Evolutionary conservation across 2,113 vertebrate genomes (phyloP).

Genomic region (Todiramphus saurophagus): DNA sequence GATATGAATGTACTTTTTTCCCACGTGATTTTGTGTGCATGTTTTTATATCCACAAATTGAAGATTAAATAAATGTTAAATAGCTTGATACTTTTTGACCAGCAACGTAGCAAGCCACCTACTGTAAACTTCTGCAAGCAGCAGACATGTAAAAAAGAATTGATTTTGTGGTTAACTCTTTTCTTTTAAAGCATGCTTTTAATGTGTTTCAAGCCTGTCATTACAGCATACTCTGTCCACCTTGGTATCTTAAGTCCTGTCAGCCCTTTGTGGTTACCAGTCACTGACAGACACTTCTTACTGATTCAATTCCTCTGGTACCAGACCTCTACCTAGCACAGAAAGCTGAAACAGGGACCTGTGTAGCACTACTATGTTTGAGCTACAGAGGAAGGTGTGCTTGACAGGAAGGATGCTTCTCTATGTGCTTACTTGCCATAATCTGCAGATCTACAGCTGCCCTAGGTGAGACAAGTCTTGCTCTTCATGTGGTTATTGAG

Average conservation of each 20-base stretch:
- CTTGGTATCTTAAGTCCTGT: neutral
- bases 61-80: fast-evolving
- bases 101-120: neutral
- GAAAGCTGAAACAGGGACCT: fast-evolving
- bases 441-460: too few species aligned
- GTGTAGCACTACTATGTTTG: fast-evolving
- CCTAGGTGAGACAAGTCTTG: neutral
- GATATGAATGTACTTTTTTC: neutral
- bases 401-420: neutral
- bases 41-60: neutral
- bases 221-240: neutral
- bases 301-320: neutral
- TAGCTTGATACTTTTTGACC: neutral
- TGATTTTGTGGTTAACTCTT: neutral
- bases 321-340: neutral
- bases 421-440: fast-evolving
- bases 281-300: neutral
- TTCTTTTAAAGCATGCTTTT: neutral
- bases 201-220: neutral
- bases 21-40: neutral
- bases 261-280: neutral
- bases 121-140: neutral
- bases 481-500: neutral
- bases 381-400: neutral
- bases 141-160: neutral